Evolutionary conservation across 1,140 invertebrate genomes (phyloP).

Genomic region (Gonioctena quinquepunctata): DNA sequence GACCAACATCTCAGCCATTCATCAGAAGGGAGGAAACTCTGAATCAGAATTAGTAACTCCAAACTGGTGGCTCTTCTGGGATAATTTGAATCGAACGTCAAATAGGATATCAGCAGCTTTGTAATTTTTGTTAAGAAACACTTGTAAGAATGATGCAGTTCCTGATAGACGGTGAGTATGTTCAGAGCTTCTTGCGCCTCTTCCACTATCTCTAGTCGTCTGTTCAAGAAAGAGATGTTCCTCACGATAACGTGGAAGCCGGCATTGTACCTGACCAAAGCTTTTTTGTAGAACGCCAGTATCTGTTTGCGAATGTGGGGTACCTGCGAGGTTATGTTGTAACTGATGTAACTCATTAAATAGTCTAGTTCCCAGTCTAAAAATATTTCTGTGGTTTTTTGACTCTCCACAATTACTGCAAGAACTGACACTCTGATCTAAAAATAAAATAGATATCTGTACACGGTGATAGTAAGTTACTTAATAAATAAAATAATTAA

Average conservation of each 20-base stretch:
- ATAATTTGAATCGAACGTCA: constrained; percentile 39
- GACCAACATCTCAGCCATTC: constrained; percentile 36
- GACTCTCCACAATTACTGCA: constrained; percentile 73
- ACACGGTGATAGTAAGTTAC: too few species aligned
- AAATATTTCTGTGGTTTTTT: constrained; percentile 73
- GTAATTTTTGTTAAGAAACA: constrained; percentile 34
- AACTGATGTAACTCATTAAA: constrained; percentile 68
- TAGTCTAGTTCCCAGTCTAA: constrained; percentile 66
- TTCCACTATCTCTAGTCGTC: not conserved
- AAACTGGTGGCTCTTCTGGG: constrained; percentile 29
- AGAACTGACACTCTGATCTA: constrained; percentile 62
- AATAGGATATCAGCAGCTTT: constrained; percentile 26
- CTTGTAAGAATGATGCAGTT: constrained; percentile 32
- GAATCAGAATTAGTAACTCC: constrained; percentile 34
- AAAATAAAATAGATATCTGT: too few species aligned
- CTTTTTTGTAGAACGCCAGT: constrained; percentile 67
- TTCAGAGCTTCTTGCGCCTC: not conserved
- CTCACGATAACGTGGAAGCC: constrained; percentile 32
- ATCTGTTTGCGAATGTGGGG: constrained; percentile 66
- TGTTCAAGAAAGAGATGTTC: constrained; percentile 26
- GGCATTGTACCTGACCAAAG: constrained; percentile 50
- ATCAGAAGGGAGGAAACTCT: constrained; percentile 15
- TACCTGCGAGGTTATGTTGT: constrained; percentile 74
- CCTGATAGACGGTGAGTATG: constrained; percentile 26
- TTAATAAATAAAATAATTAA: too few species aligned